These are phyloP conservation scores for Danionella dracula DNA, from an alignment of 2,797 vertebrate species.

Conservation along the genomic window DNA sequence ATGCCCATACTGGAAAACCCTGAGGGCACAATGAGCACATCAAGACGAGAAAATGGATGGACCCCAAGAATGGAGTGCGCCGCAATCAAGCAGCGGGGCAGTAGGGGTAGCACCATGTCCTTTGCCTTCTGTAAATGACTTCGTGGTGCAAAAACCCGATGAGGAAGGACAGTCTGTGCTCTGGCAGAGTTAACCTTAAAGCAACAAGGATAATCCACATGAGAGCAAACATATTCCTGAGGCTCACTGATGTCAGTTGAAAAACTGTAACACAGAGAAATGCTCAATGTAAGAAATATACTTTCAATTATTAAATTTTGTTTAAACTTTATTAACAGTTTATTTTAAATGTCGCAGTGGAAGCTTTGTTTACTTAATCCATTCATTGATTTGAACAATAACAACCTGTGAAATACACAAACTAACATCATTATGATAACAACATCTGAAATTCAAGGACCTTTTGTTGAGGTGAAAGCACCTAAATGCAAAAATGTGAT, in stretches of 20 bases:
- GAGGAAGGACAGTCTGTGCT: slow-evolving; percentile 77
- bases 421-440: too few species aligned
- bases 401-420: too few species aligned
- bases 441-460: too few species aligned
- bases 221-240: slow-evolving; percentile 63
- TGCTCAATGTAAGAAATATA: not conserved
- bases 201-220: slow-evolving; percentile 87
- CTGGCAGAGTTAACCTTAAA: slow-evolving; percentile 67
- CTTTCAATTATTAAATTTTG: too few species aligned
- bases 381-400: too few species aligned
- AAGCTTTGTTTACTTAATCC: too few species aligned
- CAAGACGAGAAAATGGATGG: slow-evolving; percentile 89
- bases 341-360: too few species aligned
- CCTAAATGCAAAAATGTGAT: too few species aligned
- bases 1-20: slow-evolving; percentile 95
- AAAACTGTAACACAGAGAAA: slow-evolving; percentile 14
- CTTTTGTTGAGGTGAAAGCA: too few species aligned
- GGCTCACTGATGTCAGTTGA: not conserved
- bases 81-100: slow-evolving; percentile 83
- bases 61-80: slow-evolving; percentile 79
- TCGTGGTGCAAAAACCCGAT: slow-evolving; percentile 82
- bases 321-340: too few species aligned
- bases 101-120: slow-evolving; percentile 69
- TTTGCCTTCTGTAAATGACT: slow-evolving; percentile 69
- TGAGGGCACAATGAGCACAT: slow-evolving; percentile 87